Percentiles rank a stretch among this genome's conserved stretches.
Evolutionary conservation across 1,140 invertebrate genomes (phyloP).

Genomic region (Atta texana): DNA sequence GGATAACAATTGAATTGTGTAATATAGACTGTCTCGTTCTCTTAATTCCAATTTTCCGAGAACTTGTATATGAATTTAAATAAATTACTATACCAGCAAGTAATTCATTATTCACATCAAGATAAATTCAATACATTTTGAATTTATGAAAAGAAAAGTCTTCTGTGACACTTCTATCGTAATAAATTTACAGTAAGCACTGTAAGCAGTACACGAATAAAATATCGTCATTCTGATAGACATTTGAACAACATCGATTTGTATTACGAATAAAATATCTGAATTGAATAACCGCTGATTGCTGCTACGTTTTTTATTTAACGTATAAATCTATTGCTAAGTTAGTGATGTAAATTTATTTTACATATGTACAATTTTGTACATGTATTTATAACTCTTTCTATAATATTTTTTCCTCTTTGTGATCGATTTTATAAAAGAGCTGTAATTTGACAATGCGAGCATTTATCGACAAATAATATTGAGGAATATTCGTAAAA

Average conservation of each 20-base stretch:
- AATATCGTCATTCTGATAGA: background rate
- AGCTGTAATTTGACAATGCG: background rate
- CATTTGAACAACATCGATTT: background rate
- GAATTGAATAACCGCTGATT: background rate
- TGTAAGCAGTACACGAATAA: background rate
- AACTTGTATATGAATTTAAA: background rate
- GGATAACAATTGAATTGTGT: background rate
- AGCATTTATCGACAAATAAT: background rate
- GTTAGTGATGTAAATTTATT: background rate
- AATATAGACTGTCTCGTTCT: background rate
- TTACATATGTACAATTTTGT: background rate
- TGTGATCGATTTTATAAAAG: background rate
- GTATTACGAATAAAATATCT: background rate
- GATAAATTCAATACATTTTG: background rate
- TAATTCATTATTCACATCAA: background rate
- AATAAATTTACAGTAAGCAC: background rate
- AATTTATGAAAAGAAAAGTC: background rate
- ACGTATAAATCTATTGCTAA: background rate
- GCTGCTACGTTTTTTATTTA: background rate
- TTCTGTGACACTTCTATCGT: background rate
- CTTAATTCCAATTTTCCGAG: constrained; percentile 3
- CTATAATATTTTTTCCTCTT: background rate
- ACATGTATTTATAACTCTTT: background rate
- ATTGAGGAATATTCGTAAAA: background rate
- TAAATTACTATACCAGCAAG: background rate